Evolutionary conservation across 2,888 invertebrate genomes (phyloP).

Genomic region (Caenorhabditis drosophilae): DNA sequence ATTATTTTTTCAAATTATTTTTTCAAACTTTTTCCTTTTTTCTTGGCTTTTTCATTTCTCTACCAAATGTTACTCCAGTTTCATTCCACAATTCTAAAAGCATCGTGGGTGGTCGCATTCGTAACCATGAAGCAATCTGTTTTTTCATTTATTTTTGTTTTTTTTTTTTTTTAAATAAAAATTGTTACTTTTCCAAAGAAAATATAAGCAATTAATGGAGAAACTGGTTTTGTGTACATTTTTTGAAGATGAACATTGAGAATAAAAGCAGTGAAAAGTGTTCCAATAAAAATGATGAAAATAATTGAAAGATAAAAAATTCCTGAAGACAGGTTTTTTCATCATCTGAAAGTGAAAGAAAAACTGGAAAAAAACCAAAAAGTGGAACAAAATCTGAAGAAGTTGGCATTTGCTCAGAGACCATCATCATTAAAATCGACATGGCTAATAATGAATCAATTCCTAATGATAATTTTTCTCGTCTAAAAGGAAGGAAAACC

Average conservation of each 20-base stretch:
- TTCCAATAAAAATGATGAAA: constrained; percentile 67
- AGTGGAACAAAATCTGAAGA: constrained; percentile 68
- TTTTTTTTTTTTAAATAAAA: neutral
- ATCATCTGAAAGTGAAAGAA: neutral
- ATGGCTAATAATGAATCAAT: constrained; percentile 70
- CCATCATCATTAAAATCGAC: constrained; percentile 72
- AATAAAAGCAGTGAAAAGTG: constrained; percentile 68
- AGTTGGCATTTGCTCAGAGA: constrained; percentile 72
- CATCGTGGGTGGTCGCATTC: constrained; percentile 63
- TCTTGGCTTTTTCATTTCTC: neutral
- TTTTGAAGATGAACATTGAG: constrained; percentile 68
- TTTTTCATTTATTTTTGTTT: neutral
- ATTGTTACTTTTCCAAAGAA: constrained; percentile 62
- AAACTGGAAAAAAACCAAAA: constrained; percentile 41
- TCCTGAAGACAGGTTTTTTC: constrained; percentile 25
- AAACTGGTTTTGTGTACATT: constrained; percentile 63
- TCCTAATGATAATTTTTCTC: constrained; percentile 66
- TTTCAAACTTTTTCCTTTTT: neutral
- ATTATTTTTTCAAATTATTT: neutral
- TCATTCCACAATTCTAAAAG: constrained; percentile 65
- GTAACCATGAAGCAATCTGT: constrained; percentile 58
- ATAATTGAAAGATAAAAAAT: constrained; percentile 67
- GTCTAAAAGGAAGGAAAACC: constrained; percentile 13
- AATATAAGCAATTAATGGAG: constrained; percentile 61
- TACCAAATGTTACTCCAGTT: constrained; percentile 45